A percentile compares a stretch with the other conserved stretches of the same genome.
phyloP scores from a whole-genome alignment of 2,888 invertebrate species.

The Clanis bilineata region DNA sequence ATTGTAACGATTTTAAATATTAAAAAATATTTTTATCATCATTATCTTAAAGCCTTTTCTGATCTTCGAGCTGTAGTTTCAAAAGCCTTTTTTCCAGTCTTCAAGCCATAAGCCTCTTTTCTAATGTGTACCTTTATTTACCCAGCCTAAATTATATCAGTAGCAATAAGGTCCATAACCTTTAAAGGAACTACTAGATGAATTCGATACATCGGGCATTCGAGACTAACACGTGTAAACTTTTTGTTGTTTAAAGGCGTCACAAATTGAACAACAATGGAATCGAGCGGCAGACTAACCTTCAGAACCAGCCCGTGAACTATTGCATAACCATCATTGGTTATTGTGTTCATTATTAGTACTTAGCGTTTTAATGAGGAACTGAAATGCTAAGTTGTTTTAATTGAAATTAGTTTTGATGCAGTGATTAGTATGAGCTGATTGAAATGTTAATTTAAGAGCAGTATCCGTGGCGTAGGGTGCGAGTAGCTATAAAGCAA shows the following conservation, averaged over 20 bases:
- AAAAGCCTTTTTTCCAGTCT: no score
- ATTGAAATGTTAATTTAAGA: no score
- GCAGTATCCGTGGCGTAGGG: no score
- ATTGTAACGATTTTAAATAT: no score
- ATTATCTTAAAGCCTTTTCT: no score
- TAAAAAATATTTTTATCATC: no score
- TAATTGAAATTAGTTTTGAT: not conserved
- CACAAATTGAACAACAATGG: slow-evolving; percentile 42
- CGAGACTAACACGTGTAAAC: slow-evolving; percentile 23
- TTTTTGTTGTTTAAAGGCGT: slow-evolving; percentile 34
- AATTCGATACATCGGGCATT: slow-evolving; percentile 20
- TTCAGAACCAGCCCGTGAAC: slow-evolving; percentile 42
- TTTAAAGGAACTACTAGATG: slow-evolving; percentile 19
- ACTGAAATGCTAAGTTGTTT: not conserved
- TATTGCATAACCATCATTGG: slow-evolving; percentile 40
- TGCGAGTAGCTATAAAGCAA: not conserved
- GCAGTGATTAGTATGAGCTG: no score
- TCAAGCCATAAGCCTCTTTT: no score
- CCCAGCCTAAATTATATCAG: no score
- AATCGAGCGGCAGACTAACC: slow-evolving; percentile 33
- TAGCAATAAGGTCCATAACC: no score
- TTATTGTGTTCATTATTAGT: slow-evolving; percentile 1
- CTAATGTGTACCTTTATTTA: no score
- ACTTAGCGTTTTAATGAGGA: not conserved
- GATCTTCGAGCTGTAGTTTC: no score